Conservation (phyloP, 2,888 invertebrate genomes). For the Embidobia sp. region DNA sequence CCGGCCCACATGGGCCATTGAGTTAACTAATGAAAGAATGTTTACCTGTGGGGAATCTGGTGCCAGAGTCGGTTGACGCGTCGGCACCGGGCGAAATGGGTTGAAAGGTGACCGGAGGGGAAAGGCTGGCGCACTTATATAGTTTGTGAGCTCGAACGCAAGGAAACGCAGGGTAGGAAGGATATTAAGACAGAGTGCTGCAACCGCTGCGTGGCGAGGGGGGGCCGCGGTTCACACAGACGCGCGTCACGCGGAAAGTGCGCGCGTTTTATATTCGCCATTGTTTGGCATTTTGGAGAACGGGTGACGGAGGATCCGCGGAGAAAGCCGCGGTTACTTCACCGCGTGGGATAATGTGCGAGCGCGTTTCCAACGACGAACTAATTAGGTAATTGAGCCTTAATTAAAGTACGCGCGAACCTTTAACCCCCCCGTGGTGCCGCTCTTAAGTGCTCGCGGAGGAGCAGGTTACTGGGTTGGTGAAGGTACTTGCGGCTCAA, state of each 20-base stretch:
- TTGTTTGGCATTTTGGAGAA: constrained; percentile 72
- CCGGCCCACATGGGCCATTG: too few species aligned
- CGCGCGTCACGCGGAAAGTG: constrained; percentile 72
- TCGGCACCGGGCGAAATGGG: too few species aligned
- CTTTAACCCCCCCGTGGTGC: constrained; percentile 58
- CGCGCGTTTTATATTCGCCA: constrained; percentile 73
- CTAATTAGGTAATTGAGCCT: constrained; percentile 77
- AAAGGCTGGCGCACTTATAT: constrained; percentile 77
- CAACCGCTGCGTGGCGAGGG: constrained; percentile 23
- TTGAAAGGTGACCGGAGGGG: too few species aligned
- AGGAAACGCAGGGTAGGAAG: constrained; percentile 57
- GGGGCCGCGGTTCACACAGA: constrained; percentile 71
- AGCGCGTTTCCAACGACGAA: constrained; percentile 65
- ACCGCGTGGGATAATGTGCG: constrained; percentile 76
- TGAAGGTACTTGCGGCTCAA: too few species aligned
- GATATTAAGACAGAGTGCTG: constrained; percentile 61
- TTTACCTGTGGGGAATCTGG: too few species aligned
- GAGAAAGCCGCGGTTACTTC: constrained; percentile 79
- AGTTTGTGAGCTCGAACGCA: constrained; percentile 65
- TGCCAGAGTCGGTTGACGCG: too few species aligned
- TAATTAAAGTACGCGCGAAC: constrained; percentile 72
- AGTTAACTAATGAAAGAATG: too few species aligned
- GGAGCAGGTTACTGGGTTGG: too few species aligned
- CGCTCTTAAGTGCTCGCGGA: not conserved
- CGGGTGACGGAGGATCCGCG: constrained; percentile 39